Evolutionary conservation across 2,797 vertebrate genomes (phyloP), one percentile per base, ranked within the genome.

Genomic region (Ptychadena robeensis): DNA sequence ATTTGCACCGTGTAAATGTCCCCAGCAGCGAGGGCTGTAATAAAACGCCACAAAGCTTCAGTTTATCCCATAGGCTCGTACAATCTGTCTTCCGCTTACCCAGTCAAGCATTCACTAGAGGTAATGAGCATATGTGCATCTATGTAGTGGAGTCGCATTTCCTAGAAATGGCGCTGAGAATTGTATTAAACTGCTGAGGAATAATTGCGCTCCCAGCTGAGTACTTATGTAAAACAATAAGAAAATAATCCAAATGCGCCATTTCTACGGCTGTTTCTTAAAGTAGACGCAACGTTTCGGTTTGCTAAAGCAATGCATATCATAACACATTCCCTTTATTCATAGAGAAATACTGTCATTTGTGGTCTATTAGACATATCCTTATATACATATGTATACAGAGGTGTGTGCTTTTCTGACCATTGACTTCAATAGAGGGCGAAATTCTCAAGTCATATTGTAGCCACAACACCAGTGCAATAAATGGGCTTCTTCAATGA

Each of bases 171-270:
- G 73, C 25, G 10, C 34, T 64, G 73, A 75, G 59, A 37, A 38
- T 75, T 27, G 38, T 74, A 74, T 74, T 74, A 37, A 37, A 63
- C n/a, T 48, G 69, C 70, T 32, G 40, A 53, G 70, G 30, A 72
- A n/a, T 72, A 53, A 53, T 53, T 11, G 35, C 40, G 12, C 30
- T 40, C 59, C 57, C 34, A 63, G 35, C 3, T 63, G 32, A 63
- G 25, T 11, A 61, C 71, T 31, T 53, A 59, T n/a, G 48, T n/a
- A 40, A 40, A 44, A 40, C 25, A 61, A 61, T 61, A 61, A 28
- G 59, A 61, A 25, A 61, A 61, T 28, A 7, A 12, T 28, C 28
- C 8, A 25, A 28, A 61, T n/a, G n/a, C n/a, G 25, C 57, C 10
- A 8, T 28, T 61, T 25, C 25, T 28, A 9, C 59, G 3, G 10